Base-by-base conservation (phyloP, 2,888 invertebrate genomes). In the Ophioninae sp. region DNA sequence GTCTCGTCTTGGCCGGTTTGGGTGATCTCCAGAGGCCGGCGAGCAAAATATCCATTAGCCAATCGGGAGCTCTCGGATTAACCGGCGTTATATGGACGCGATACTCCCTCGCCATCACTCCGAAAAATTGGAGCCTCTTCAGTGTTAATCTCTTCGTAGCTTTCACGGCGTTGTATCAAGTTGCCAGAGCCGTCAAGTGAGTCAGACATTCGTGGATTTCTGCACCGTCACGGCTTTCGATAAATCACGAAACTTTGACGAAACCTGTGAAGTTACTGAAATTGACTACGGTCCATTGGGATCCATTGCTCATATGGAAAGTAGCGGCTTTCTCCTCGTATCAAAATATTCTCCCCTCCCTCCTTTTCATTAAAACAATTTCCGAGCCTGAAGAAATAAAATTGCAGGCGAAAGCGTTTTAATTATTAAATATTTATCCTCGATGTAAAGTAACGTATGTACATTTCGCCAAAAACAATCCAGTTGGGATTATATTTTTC, bases 121-220 rank as follows among this genome's bases (percentile, higher is more conserved):
- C 99, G 0, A 98, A 98, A 94, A 99, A 99, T 93, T 99, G 96
- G 93, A 96, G 96, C 89, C 94, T 99, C 7, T 98, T 99, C 91
- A 96, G 97, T 87, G 99, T 99, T 7, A 99, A 99, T 93, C 94
- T 99, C 7, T 99, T 99, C 93, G 98, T 99, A n/a, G 98, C 96
- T 2, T 88, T 95, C 2, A 99, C 98, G 5, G 98, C 97, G 87
- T 85, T 97, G 0, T 97, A 96, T 89, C 99, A 99, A 93, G 93
- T 99, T 21, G 92, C 94, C 59, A 95, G 99, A 90, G 98, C 96
- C n/a, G 84, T 94, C 37, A 94, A 89, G 94, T 94, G 91, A 91
- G 90, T 87, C 6, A 13, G 61, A 41, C 39, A 68, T 72, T 79
- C 7, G 1, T 21, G 7, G 8, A 21, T 2, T 68, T 75, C 0